Evolutionary conservation across 1,140 invertebrate genomes (phyloP), one percentile per base, ranked within the genome.

Genomic region (Hylaeus anthracinus): DNA sequence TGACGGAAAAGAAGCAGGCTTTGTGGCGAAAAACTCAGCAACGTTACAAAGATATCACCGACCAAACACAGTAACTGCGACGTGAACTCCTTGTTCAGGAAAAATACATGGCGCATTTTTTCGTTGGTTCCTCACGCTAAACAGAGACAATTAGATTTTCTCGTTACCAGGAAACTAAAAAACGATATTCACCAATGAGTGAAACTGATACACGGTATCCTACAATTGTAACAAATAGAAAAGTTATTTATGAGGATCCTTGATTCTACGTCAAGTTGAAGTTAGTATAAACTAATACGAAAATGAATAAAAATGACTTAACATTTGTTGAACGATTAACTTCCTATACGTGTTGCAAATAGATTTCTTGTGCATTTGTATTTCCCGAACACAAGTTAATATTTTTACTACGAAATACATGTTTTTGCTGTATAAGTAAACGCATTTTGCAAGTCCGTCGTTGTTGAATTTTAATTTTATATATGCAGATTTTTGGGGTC

Each of bases 11-110:
- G 85, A 94, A 93, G 67, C 90, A 92, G 39, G 85, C 89, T 64
- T 72, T 93, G 14, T 93, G 92, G 92, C 89, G 90, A 61, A 94
- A 94, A 82, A 92, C 93, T 48, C 93, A 92, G 69, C 88, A 92
- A 69, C 91, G 94, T 66, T 94, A 92, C 80, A 89, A 93, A 65
- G 89, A 93, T 65, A 89, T 93, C 81, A 51, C 80, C 55, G 80
- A 90, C 70, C 86, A 77, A 89, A 10, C 69, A n/a, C n/a, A 73
- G 26, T 79, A 73, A 79, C 66, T 58, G 53, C 41, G 37, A 51
- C 15, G 43, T 65, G 51, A 72, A 72, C 60, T 26, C 26, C 26
- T 26, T 26, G 67, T 48, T 69, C 9, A 6, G 10, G 41, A 8
- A 9, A 39, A 39, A 14, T 43, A 15, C 45, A n/a, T 58, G 45